These are phyloP conservation scores for Adelges cooleyi DNA, from an alignment of 1,140 invertebrate genomes.

Conservation along the genomic window DNA sequence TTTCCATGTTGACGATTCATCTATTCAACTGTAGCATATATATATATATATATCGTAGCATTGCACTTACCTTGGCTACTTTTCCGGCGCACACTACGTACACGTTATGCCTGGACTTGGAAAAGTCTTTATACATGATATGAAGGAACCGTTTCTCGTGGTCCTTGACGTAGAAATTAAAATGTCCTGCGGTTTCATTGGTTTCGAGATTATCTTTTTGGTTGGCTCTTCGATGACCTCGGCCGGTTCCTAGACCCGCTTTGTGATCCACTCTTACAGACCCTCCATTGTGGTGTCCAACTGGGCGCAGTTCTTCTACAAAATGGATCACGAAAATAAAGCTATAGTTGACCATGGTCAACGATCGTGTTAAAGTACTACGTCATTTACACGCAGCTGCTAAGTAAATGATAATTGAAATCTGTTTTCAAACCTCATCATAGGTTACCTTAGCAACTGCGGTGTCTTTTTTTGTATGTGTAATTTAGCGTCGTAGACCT, in stretches of 20 bases:
- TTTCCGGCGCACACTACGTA: neutral
- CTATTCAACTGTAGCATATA: no score
- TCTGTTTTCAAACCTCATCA: no score
- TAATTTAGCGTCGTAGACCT: no score
- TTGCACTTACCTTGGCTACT: neutral
- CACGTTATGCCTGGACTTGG: neutral
- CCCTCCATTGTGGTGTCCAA: neutral
- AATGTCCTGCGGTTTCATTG: neutral
- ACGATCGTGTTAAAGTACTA: no score
- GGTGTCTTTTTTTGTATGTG: no score
- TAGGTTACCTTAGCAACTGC: no score
- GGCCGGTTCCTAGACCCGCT: neutral
- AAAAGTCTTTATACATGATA: neutral
- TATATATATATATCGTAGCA: neutral
- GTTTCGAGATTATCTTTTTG: neutral
- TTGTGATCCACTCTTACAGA: no score
- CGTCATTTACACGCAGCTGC: no score
- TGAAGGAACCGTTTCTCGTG: neutral
- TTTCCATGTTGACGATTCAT: neutral
- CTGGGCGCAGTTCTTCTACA: no score
- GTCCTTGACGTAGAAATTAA: neutral
- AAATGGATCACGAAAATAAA: neutral
- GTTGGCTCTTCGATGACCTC: neutral
- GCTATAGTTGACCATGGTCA: neutral
- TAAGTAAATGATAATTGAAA: no score